Conservation (phyloP, 2,113 vertebrate species). For the Eidolon helvum region DNA sequence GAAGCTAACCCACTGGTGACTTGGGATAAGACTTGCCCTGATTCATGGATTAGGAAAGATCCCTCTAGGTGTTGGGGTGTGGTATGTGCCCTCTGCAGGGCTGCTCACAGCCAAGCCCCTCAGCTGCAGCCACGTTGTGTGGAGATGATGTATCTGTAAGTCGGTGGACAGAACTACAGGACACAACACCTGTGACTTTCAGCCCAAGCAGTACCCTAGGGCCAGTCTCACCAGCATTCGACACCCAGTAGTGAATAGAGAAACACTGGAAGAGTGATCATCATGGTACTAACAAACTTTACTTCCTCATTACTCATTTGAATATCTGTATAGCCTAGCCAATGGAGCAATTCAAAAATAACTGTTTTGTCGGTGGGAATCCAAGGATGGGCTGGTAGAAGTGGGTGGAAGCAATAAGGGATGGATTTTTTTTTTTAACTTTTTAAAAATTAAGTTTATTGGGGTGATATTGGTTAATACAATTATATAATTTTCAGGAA, state of each 20-base stretch:
- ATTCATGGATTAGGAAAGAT: not conserved
- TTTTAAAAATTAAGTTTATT: too few species aligned
- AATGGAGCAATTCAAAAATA: not conserved
- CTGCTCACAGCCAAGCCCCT: not conserved
- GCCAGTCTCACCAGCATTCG: not conserved
- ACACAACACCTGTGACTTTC: not conserved
- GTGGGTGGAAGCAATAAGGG: not conserved
- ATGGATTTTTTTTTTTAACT: too few species aligned
- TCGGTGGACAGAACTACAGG: too few species aligned
- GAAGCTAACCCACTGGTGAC: not conserved
- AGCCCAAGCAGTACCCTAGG: not conserved
- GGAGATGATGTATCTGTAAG: not conserved
- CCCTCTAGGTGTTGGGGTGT: accelerated
- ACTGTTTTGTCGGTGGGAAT: too few species aligned
- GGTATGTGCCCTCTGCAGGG: not conserved
- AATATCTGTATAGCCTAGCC: not conserved
- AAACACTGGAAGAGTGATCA: too few species aligned
- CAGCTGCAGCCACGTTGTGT: not conserved
- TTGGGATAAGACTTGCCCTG: not conserved
- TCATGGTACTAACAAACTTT: not conserved
- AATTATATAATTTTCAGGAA: too few species aligned
- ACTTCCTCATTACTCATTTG: not conserved
- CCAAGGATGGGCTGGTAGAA: not conserved
- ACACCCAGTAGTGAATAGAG: not conserved
- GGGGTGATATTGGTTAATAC: too few species aligned